phyloP scores from a whole-genome alignment of 1,140 invertebrate species.

The Geopemphigus sp. region DNA sequence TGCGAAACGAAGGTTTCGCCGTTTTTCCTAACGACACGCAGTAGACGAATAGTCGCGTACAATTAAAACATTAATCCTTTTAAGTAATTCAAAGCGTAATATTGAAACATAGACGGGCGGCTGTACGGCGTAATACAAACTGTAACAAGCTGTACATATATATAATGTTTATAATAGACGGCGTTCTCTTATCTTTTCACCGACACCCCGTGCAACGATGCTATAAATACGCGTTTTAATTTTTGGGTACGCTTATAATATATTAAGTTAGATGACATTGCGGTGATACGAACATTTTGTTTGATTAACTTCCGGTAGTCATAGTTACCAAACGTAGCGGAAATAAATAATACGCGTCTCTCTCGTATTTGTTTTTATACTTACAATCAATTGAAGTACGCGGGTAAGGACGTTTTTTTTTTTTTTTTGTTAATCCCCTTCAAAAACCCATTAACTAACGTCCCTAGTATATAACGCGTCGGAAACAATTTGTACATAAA shows the following conservation, averaged over 20 bases:
- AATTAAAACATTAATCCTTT: background rate
- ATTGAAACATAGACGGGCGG: background rate
- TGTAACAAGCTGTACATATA: background rate
- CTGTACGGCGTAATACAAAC: too few species aligned
- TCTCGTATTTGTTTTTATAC: conserved; percentile 8
- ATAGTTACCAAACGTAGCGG: conserved; percentile 30
- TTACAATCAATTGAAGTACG: conserved; percentile 18
- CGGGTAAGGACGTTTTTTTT: conserved; percentile 17
- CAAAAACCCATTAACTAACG: background rate
- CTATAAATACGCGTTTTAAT: too few species aligned
- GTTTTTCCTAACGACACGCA: background rate
- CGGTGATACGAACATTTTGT: conserved; percentile 28
- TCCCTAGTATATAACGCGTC: background rate
- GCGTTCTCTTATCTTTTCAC: background rate
- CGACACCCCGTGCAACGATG: background rate
- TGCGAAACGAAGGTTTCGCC: conserved; percentile 3
- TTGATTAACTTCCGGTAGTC: conserved; percentile 45
- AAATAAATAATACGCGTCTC: conserved; percentile 34
- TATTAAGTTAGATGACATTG: background rate
- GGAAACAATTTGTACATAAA: background rate
- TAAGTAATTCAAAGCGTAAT: background rate
- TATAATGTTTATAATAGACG: too few species aligned
- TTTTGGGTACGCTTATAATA: too few species aligned
- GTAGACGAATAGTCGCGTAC: background rate
- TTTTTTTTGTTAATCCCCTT: background rate